Percentiles rank a stretch among this genome's conserved stretches.
Evolutionary conservation across 1,140 invertebrate species (phyloP).

Genomic region (Euura saliciscinereae): DNA sequence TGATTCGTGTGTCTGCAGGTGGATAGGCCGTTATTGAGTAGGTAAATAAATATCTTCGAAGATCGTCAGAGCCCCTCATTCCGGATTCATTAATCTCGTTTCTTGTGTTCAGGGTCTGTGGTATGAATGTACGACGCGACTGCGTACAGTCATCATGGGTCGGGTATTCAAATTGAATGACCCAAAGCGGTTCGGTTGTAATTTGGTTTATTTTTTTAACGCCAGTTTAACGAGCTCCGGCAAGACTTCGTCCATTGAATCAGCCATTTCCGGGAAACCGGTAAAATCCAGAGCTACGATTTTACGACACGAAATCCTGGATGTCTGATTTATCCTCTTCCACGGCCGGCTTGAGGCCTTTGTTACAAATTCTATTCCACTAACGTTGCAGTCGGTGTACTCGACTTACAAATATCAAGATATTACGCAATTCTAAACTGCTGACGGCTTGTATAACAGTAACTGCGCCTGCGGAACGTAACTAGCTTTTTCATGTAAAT

Average conservation of each 20-base stretch:
- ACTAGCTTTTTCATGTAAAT: background rate
- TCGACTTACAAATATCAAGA: background rate
- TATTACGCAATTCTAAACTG: background rate
- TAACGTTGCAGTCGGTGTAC: no score
- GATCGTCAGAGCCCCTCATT: background rate
- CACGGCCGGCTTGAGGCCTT: background rate
- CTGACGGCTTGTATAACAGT: background rate
- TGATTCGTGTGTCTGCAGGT: background rate
- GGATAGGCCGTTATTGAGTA: constrained; percentile 1
- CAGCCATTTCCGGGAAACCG: constrained; percentile 18
- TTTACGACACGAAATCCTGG: background rate
- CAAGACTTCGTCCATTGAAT: constrained; percentile 17
- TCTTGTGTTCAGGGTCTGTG: background rate
- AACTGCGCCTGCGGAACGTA: background rate
- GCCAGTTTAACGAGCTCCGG: constrained; percentile 15
- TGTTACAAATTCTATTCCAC: background rate
- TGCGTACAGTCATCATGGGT: background rate
- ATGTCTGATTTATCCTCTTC: background rate
- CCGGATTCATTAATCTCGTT: background rate
- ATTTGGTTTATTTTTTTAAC: constrained; percentile 14
- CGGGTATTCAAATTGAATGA: constrained; percentile 3
- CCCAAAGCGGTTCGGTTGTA: background rate
- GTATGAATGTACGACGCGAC: background rate
- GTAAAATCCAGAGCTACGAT: background rate
- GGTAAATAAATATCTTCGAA: background rate